phyloP scores from a whole-genome alignment of 2,797 vertebrate genomes.

The Darevskia mixta region DNA sequence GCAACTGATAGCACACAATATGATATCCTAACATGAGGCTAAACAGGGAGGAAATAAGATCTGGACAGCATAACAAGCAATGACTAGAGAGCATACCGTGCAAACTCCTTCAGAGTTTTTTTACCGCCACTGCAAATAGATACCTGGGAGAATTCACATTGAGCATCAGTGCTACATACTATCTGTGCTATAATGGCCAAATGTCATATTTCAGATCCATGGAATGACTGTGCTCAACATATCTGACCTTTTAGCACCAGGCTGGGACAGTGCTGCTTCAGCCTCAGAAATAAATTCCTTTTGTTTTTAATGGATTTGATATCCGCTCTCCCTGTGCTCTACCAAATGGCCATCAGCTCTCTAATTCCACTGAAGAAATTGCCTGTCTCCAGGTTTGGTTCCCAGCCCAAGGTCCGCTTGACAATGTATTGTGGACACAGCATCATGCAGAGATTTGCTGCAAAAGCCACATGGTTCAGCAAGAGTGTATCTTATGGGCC shows the following conservation, averaged over 20 bases:
- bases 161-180: background rate
- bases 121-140: constrained; percentile 37
- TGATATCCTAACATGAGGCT: constrained; percentile 75
- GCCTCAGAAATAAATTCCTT: background rate
- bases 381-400: background rate
- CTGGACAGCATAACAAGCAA: constrained; percentile 69
- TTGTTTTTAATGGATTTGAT: background rate
- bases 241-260: background rate
- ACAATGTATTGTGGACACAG: background rate
- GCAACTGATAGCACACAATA: constrained; percentile 72
- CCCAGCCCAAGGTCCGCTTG: background rate
- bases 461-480: background rate
- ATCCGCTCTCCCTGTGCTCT: background rate
- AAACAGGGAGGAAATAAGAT: constrained; percentile 68
- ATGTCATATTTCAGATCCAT: constrained; percentile 14
- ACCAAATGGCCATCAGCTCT: background rate
- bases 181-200: constrained; percentile 10
- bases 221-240: background rate
- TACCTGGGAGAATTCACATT: constrained; percentile 11
- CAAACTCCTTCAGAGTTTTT: constrained; percentile 25
- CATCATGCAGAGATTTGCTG: too few relatives aligned
- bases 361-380: background rate
- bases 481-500: too few relatives aligned
- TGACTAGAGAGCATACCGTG: constrained; percentile 21
- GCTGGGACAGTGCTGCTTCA: background rate